Evolutionary conservation across 2,113 vertebrate species (phyloP), one percentile per base, ranked within the genome.

Genomic region (Emberiza fucata): DNA sequence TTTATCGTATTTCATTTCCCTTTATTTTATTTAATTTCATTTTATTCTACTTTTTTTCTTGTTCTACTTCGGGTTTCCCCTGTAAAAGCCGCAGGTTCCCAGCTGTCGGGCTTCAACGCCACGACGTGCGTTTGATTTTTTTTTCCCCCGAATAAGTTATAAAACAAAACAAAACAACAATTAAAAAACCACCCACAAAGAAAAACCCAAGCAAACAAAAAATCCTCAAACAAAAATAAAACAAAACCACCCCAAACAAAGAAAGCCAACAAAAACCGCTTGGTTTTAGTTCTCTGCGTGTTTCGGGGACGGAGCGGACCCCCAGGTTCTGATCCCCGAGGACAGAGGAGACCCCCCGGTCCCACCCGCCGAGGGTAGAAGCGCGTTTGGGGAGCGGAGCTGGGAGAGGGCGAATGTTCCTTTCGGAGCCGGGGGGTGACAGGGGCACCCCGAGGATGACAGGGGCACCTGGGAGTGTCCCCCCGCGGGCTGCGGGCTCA

Each of bases 291-390:
- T 68, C 37, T 15, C 45, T 3, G 1, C 66, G 6, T 10, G 24
- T 42, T 27, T 4, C 11, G 21, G 14, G 25, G 1, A 35, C 35
- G 13, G 11, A 64, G 59, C 6, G 7, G 27, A 33, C 2, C 14
- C 6, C 3, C 35, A 6, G 7, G 11, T 27, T 57, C 6, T 8
- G 59, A 39, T 2, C 14, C 57, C 22, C 7, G 40, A 20, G 81
- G 60, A 20, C 69, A n/a, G 60, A 56, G 13, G 15, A 19, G 12
- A 24, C 3, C 6, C 11, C 28, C 16, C 23, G 23, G 13, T 44
- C 8, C 12, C 48, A 4, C 40, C 24, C 3, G 9, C 56, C 19
- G 29, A 25, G 56, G 1, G 13, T 2, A 0, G 47, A 7, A 40
- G n/a, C 11, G 37, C 21, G 0, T 35, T 35, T 8, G 17, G 57